Conservation (phyloP, 2,797 vertebrate species). For the Anguilla marmorata region DNA sequence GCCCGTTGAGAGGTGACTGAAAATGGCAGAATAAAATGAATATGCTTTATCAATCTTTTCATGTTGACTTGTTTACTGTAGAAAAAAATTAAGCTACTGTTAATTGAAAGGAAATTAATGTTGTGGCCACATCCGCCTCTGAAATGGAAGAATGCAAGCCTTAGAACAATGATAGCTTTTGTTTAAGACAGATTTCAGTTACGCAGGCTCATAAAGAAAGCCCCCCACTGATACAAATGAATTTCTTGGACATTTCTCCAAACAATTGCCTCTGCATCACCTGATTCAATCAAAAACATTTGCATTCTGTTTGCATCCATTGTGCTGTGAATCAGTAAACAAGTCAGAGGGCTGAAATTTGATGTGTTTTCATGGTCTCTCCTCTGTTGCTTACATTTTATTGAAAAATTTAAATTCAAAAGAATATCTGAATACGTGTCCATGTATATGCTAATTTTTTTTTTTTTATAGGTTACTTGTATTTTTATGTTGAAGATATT, state of each 20-base stretch:
- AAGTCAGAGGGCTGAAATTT: slow-evolving; percentile 81
- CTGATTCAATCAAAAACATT: slow-evolving; percentile 86
- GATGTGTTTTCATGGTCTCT: slow-evolving; percentile 81
- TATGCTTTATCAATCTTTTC: slow-evolving; percentile 82
- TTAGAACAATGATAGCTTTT: slow-evolving; percentile 79
- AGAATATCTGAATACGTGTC: slow-evolving; percentile 77
- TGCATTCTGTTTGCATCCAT: slow-evolving; percentile 85
- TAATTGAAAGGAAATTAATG: slow-evolving; percentile 89
- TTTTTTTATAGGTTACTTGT: slow-evolving; percentile 29
- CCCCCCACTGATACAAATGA: slow-evolving; percentile 69
- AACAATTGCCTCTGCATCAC: slow-evolving; percentile 84
- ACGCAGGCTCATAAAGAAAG: slow-evolving; percentile 69
- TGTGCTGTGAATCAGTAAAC: slow-evolving; percentile 82
- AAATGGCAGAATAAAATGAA: slow-evolving; percentile 75
- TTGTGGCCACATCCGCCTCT: slow-evolving; percentile 78
- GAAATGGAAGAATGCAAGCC: slow-evolving; percentile 79
- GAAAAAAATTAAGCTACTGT: slow-evolving; percentile 79
- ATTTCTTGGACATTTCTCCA: slow-evolving; percentile 84
- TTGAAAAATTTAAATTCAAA: slow-evolving; percentile 80
- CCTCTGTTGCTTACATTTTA: slow-evolving; percentile 78
- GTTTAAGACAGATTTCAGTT: slow-evolving; percentile 78
- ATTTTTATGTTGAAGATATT: slow-evolving; percentile 57
- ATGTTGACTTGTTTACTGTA: slow-evolving; percentile 81
- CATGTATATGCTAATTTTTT: slow-evolving; percentile 52
- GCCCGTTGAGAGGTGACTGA: slow-evolving; percentile 70